Evolutionary conservation across 92 coral and sea anemone genomes (phyloP).

Genomic region (Metridium senile): DNA sequence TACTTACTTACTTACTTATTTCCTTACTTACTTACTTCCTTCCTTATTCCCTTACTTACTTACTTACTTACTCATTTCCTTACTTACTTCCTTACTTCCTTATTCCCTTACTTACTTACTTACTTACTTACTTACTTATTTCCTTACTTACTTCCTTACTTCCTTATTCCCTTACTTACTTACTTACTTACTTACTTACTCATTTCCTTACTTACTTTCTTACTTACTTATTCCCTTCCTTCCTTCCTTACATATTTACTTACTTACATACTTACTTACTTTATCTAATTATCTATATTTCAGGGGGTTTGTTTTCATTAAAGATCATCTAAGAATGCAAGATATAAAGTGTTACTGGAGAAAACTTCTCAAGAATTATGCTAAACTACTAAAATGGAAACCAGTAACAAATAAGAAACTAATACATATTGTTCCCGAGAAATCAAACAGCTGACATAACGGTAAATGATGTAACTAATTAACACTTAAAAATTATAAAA

Average conservation of each 20-base stretch:
- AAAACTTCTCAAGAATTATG: conserved; percentile 77
- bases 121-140: not conserved
- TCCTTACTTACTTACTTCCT: not conserved
- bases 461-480: too few species aligned
- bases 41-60: not conserved
- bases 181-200: not conserved
- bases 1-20: not conserved
- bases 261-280: not conserved
- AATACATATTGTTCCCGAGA: conserved; percentile 53
- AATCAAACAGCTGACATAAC: conserved; percentile 16
- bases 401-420: conserved; percentile 63
- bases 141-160: not conserved
- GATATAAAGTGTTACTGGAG: conserved; percentile 94
- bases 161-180: not conserved
- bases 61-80: not conserved
- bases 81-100: not conserved
- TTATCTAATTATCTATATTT: not conserved
- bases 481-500: too few species aligned
- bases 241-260: not conserved
- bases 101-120: not conserved
- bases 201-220: not conserved
- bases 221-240: not conserved
- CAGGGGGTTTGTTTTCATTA: conserved; percentile 85
- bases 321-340: conserved; percentile 91
- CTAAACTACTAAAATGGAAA: conserved; percentile 80